A percentile compares a stretch with the other conserved stretches of the same genome.
These are phyloP conservation scores for Conger conger DNA, from an alignment of 2,113 vertebrate species.

Conservation along the genomic window DNA sequence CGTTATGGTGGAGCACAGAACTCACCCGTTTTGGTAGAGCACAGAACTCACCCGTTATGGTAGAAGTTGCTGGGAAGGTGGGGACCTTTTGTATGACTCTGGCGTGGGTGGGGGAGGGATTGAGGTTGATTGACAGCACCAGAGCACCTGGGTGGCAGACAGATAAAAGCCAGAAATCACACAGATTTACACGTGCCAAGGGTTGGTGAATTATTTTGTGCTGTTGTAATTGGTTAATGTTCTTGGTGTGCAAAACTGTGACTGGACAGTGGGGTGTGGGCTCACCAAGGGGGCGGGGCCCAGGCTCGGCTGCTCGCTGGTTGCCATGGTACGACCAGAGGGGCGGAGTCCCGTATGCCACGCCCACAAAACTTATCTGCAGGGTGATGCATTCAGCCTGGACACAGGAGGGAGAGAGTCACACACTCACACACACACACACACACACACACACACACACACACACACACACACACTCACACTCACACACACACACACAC, in stretches of 20 bases:
- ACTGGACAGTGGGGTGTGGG: background rate
- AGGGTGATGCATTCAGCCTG: conserved; percentile 91
- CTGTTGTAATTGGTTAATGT: no score
- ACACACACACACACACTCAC: background rate
- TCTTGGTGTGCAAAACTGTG: background rate
- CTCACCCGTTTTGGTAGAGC: conserved; percentile 72
- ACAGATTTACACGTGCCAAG: background rate
- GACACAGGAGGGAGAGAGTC: conserved; percentile 6
- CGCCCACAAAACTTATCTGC: conserved; percentile 84
- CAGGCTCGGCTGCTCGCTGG: conserved; percentile 74
- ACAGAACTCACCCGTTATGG: conserved; percentile 68
- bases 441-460: background rate
- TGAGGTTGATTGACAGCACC: conserved; percentile 74
- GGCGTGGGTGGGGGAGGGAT: conserved; percentile 54
- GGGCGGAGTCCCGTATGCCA: conserved; percentile 81
- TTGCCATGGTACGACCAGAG: conserved; percentile 78
- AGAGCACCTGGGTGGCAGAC: conserved; percentile 63
- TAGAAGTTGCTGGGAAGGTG: conserved; percentile 65
- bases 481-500: no score
- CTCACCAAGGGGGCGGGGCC: conserved; percentile 78
- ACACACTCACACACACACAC: background rate
- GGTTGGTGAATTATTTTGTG: no score
- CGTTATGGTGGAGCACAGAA: conserved; percentile 61
- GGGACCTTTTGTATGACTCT: conserved; percentile 63
- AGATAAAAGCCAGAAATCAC: background rate